phyloP scores from a whole-genome alignment of 2,113 vertebrate genomes.

The Podarcis cretensis region DNA sequence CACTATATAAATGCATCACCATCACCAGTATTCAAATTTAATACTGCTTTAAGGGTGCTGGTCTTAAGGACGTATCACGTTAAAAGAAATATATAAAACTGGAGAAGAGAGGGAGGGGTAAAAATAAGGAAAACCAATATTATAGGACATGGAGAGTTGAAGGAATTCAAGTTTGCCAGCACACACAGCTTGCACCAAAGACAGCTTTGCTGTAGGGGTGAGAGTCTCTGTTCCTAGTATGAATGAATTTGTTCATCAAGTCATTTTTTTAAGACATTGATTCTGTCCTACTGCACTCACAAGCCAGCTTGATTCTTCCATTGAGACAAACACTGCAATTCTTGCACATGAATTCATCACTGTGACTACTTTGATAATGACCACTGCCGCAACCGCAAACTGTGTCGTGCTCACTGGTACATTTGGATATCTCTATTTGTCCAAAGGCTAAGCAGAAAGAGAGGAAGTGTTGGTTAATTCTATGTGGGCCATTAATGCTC shows the following conservation, averaged over 20 bases:
- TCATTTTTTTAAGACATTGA: neutral
- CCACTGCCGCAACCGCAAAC: conserved; percentile 65
- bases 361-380: conserved; percentile 19
- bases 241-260: neutral
- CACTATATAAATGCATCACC: neutral
- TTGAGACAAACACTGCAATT: conserved; percentile 55
- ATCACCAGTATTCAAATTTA: neutral
- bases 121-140: neutral
- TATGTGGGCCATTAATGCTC: neutral
- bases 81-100: neutral
- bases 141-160: neutral
- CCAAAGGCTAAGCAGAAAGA: conserved; percentile 7
- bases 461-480: neutral
- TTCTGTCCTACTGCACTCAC: conserved; percentile 33
- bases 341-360: conserved; percentile 48
- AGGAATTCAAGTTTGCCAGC: neutral
- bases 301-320: conserved; percentile 50
- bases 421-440: conserved; percentile 51
- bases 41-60: neutral
- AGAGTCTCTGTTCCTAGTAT: neutral
- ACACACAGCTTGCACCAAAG: neutral
- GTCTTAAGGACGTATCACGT: neutral
- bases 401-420: conserved; percentile 54
- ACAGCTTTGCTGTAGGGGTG: neutral
- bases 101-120: neutral